Percentiles rank a stretch among this genome's conserved stretches.
phyloP scores from a whole-genome alignment of 30 jellyfish, hydroid and myxozoan genomes.

The Turritopsis rubra region DNA sequence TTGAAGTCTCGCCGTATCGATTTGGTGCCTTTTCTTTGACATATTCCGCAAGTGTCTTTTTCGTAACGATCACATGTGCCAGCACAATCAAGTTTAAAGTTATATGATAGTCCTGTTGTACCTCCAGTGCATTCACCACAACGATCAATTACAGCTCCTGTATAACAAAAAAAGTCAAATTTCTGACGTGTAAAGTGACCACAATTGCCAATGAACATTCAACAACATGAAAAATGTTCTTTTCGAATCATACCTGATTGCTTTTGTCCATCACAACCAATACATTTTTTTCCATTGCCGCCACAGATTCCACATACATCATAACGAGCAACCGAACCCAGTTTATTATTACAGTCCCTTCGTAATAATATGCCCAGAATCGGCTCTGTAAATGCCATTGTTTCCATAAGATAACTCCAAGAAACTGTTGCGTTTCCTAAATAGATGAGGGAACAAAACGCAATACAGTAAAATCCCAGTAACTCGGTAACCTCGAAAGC shows the following conservation, averaged over 20 bases:
- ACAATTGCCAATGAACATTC: not conserved
- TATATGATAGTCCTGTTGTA: constrained; percentile 31
- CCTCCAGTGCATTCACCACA: constrained; percentile 92
- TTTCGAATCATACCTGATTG: constrained; percentile 4
- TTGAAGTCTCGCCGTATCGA: constrained; percentile 43
- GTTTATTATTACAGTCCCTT: constrained; percentile 53
- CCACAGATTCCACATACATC: constrained; percentile 79
- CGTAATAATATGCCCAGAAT: constrained; percentile 40
- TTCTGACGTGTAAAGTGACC: too few relatives aligned
- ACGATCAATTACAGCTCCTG: constrained; percentile 65
- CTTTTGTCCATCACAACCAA: constrained; percentile 65
- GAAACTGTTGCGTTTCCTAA: constrained; percentile 38
- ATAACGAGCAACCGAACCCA: constrained; percentile 45
- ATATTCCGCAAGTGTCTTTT: constrained; percentile 51
- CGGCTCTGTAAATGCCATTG: constrained; percentile 45
- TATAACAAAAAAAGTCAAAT: constrained; percentile 2
- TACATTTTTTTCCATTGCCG: constrained; percentile 61
- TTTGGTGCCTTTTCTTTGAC: constrained; percentile 42
- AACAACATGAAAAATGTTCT: not conserved
- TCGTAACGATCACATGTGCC: constrained; percentile 71
- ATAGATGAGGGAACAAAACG: too few relatives aligned
- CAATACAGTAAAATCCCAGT: too few relatives aligned
- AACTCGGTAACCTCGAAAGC: too few relatives aligned
- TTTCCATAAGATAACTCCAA: not conserved
- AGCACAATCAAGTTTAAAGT: constrained; percentile 60